phyloP scores from a whole-genome alignment of 2,113 vertebrate species.

The Microcebus ravelobensis region DNA sequence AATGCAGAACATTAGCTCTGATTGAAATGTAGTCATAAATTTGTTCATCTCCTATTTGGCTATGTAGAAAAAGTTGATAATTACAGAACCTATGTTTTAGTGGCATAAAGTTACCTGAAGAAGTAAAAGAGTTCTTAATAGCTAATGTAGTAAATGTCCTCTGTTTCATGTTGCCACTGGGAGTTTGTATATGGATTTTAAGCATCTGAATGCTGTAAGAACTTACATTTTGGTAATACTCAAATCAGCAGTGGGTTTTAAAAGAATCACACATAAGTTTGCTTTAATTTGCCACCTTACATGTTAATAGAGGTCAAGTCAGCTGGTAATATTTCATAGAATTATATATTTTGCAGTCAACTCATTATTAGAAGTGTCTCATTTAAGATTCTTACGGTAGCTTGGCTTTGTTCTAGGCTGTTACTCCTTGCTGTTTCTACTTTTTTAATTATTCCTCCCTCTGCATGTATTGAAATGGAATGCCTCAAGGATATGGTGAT shows the following conservation, averaged over 20 bases:
- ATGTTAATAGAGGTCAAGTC: neutral
- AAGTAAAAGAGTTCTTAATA: neutral
- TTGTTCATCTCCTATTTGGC: neutral
- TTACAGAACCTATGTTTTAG: neutral
- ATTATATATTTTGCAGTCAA: neutral
- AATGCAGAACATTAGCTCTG: neutral
- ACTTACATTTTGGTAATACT: neutral
- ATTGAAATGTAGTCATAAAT: neutral
- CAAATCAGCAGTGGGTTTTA: neutral
- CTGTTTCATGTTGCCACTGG: neutral
- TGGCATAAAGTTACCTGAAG: neutral
- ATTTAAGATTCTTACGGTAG: neutral
- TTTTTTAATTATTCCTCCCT: slow-evolving; percentile 55
- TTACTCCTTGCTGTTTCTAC: slow-evolving; percentile 36
- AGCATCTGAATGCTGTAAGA: neutral
- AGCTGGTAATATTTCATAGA: neutral
- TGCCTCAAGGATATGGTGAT: neutral
- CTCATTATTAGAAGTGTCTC: slow-evolving; percentile 23
- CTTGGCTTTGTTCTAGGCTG: slow-evolving; percentile 25
- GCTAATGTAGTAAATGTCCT: neutral
- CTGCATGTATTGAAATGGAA: neutral
- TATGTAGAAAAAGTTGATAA: neutral
- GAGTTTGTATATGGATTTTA: neutral
- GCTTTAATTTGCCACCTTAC: slow-evolving; percentile 29
- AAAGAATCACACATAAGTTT: neutral